These are phyloP conservation scores for Gyps fulvus DNA, from an alignment of 2,113 vertebrate species.

Conservation along the genomic window DNA sequence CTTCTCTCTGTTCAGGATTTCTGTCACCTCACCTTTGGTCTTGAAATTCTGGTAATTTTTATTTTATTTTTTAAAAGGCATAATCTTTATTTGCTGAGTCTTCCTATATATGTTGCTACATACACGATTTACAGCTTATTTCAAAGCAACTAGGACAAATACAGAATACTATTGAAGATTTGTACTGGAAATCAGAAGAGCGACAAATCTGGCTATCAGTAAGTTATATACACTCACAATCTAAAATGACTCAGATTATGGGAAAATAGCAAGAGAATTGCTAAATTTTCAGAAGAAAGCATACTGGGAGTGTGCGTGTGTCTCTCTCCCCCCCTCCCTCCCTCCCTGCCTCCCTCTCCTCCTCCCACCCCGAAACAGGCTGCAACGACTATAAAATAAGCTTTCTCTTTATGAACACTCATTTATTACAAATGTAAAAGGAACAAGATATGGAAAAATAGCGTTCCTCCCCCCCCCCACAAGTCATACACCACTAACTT, in stretches of 20 bases:
- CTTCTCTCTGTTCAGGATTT: background rate
- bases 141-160: background rate
- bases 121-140: background rate
- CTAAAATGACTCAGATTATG: background rate
- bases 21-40: background rate
- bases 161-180: background rate
- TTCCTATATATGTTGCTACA: background rate
- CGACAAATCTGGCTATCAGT: background rate
- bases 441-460: background rate
- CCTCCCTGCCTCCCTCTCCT: too few species aligned
- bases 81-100: background rate
- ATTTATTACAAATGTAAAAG: background rate
- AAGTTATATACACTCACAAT: background rate
- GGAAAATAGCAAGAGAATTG: background rate
- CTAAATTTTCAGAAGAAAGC: background rate
- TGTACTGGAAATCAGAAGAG: background rate
- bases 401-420: background rate
- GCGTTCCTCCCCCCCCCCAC: too few species aligned
- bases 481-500: too few species aligned
- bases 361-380: background rate
- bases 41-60: background rate
- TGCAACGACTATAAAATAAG: background rate
- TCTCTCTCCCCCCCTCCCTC: too few species aligned
- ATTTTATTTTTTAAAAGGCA: background rate
- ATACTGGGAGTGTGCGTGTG: background rate